phyloP scores from a whole-genome alignment of 1,140 invertebrate genomes.

The Leptopilina clavipes region DNA sequence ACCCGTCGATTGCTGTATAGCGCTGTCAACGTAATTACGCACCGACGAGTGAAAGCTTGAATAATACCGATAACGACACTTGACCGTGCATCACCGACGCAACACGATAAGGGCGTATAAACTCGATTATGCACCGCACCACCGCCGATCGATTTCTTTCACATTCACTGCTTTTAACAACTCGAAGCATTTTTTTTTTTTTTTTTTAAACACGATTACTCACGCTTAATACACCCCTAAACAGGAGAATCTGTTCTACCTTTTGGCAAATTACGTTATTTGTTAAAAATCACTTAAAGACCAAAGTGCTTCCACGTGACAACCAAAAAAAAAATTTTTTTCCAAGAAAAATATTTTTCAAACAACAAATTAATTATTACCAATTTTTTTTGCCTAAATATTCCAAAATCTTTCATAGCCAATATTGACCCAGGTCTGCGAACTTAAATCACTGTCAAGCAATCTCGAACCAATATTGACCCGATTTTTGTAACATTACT shows the following conservation, averaged over 20 bases:
- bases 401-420: no score
- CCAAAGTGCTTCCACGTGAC: no score
- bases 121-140: slow-evolving; percentile 24
- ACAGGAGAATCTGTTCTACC: neutral
- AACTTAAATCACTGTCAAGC: no score
- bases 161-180: neutral
- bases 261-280: neutral
- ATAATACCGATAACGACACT: slow-evolving; percentile 34
- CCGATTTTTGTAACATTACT: no score
- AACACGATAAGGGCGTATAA: slow-evolving; percentile 19
- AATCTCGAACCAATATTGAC: no score
- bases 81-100: slow-evolving; percentile 21
- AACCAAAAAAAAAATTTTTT: no score
- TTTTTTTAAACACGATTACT: slow-evolving; percentile 1
- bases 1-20: slow-evolving; percentile 25
- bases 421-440: no score
- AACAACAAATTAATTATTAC: no score
- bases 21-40: slow-evolving; percentile 24
- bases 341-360: no score
- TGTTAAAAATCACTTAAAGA: no score
- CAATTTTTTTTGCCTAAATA: no score
- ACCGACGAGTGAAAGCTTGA: slow-evolving; percentile 6
- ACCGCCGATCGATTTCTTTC: slow-evolving; percentile 27
- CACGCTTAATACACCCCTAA: neutral
- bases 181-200: neutral